Evolutionary conservation across 2,113 vertebrate genomes (phyloP), one percentile per base, ranked within the genome.

Genomic region (Canis aureus): DNA sequence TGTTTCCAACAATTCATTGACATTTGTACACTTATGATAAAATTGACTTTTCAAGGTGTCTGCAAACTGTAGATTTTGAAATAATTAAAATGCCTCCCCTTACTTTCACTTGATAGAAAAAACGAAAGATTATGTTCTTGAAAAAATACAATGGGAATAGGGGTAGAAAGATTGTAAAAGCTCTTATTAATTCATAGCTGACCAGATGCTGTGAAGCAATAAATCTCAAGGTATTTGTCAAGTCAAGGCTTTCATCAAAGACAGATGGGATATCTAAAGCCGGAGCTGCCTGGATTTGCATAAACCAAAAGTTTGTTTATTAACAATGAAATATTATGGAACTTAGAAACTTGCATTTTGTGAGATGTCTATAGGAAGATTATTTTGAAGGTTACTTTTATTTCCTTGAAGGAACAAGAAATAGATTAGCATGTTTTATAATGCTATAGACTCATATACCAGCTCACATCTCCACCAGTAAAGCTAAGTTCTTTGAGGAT

Each of bases 341-440:
- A 76, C 55, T 74, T 71, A 59, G 79, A 90, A 81, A 64, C 74
- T 93, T 96, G 57, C 15, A n/a, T 95, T 89, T 93, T 92, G 67
- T 92, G 86, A 84, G 79, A 67, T 89, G 60, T 35, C 67, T 71
- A 8, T 60, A 60, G 32, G 81, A 85, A 94, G 85, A 71, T 95
- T 81, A 60, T 84, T 89, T 78, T 71, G 64, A 83, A 96, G 43
- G 27, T 89, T 86, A 38, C 89, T 89, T 95, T 94, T 85, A 73
- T 91, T 91, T 86, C 90, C 91, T 71, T 82, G 29, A 91, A 92
- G 87, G 87, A 83, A 94, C 3, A 97, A 82, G 81, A 96, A 73
- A 53, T 51, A 64, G 27, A 67, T 95, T 9, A n/a, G 60, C 86
- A 76, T n/a, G 38, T n/a, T 96, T 73, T 43, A 0, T 79, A 51